Evolutionary conservation across 2,113 vertebrate species (phyloP).

Genomic region (Bombycilla garrulus): DNA sequence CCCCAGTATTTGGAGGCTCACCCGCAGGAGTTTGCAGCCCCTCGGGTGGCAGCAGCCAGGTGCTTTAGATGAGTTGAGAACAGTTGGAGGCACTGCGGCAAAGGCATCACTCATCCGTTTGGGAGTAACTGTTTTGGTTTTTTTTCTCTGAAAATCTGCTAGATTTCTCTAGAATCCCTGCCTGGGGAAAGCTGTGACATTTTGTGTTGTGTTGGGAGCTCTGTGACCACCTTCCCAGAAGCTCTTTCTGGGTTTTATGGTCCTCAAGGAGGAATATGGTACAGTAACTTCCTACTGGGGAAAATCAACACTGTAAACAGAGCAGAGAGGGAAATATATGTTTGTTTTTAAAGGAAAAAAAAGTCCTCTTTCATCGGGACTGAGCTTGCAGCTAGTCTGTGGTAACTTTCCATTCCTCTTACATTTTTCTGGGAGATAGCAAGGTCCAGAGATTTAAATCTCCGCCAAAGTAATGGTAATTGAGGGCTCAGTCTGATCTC

Average conservation of each 20-base stretch:
- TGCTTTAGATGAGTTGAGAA: background rate
- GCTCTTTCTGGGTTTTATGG: background rate
- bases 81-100: background rate
- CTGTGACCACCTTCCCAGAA: background rate
- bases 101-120: background rate
- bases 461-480: background rate
- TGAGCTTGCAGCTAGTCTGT: background rate
- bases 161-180: background rate
- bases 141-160: background rate
- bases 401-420: background rate
- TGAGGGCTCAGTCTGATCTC: background rate
- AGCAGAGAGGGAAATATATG: background rate
- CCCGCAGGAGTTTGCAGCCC: background rate
- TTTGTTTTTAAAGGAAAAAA: background rate
- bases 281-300: background rate
- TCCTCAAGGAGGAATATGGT: background rate
- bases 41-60: background rate
- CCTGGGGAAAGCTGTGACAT: slow-evolving; percentile 11
- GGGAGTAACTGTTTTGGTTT: background rate
- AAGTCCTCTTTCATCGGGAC: background rate
- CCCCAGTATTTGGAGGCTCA: background rate
- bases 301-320: background rate
- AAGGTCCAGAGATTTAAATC: background rate
- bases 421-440: background rate
- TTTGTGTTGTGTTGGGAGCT: background rate